A percentile compares a stretch with the other conserved stretches of the same genome.
These are phyloP conservation scores for Xanthia icteritia DNA, from an alignment of 2,888 invertebrate species.

Conservation along the genomic window DNA sequence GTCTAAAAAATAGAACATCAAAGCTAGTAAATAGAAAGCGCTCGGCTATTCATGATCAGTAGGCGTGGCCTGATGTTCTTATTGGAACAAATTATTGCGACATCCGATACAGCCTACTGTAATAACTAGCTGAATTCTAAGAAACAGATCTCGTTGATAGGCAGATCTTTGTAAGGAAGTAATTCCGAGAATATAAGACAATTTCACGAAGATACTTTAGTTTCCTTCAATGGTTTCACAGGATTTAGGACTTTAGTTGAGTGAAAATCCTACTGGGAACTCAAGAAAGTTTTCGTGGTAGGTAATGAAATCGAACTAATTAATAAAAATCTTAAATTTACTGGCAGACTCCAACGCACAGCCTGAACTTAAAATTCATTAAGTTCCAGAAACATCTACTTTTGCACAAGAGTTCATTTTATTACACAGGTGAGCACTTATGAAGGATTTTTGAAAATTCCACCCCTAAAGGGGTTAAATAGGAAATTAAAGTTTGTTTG, in stretches of 20 bases:
- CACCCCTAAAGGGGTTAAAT: no score
- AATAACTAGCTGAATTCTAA: constrained; percentile 24
- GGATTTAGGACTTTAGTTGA: no score
- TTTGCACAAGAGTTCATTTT: no score
- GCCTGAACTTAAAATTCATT: no score
- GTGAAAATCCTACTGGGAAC: neutral
- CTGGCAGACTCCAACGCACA: no score
- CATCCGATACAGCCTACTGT: constrained; percentile 23
- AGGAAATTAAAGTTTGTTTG: no score
- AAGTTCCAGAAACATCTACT: no score
- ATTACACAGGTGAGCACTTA: no score
- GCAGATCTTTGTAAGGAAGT: neutral
- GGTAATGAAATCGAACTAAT: neutral
- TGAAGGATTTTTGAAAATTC: no score
- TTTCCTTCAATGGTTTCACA: no score
- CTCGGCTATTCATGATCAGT: constrained; percentile 21
- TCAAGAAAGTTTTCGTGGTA: neutral
- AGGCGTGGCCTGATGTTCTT: constrained; percentile 40
- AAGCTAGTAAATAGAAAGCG: constrained; percentile 40
- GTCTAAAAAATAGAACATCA: constrained; percentile 20
- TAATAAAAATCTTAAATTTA: no score
- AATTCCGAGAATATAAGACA: neutral
- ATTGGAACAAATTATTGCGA: constrained; percentile 44
- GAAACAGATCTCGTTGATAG: constrained; percentile 16
- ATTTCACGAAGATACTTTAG: neutral